Conservation (phyloP, 2,797 vertebrate species). For the Galaxias olidus region DNA sequence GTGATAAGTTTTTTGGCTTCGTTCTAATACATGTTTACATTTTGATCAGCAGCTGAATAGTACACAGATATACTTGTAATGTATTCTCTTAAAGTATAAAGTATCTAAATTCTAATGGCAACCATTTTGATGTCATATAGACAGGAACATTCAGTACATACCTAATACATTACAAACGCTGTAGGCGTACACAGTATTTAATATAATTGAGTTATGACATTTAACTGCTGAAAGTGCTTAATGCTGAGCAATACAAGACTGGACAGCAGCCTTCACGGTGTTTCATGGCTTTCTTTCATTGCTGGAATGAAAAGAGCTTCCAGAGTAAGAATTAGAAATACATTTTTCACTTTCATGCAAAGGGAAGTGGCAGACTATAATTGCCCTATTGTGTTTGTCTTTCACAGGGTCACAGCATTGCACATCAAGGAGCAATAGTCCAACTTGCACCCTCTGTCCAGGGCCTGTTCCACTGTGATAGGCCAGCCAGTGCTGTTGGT, state of each 20-base stretch:
- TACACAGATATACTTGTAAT: too few species aligned
- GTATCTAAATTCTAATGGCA: too few species aligned
- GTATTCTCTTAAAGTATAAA: too few species aligned
- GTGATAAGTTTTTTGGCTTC: too few species aligned
- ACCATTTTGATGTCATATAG: too few species aligned
- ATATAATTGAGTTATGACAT: too few species aligned
- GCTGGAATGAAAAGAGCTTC: slow-evolving; percentile 15
- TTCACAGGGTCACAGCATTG: slow-evolving; percentile 63
- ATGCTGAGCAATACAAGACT: slow-evolving; percentile 1
- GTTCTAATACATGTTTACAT: too few species aligned
- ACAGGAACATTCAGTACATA: too few species aligned
- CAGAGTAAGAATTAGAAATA: slow-evolving; percentile 18
- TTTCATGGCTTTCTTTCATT: not conserved
- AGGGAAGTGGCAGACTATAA: slow-evolving; percentile 39
- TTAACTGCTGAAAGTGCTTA: not conserved
- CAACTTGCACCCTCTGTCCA: slow-evolving; percentile 46
- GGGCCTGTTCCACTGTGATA: slow-evolving; percentile 63
- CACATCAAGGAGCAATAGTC: slow-evolving; percentile 52
- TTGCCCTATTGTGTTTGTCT: slow-evolving; percentile 53
- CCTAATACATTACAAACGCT: too few species aligned
- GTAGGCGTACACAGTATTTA: too few species aligned
- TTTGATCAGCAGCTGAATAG: too few species aligned
- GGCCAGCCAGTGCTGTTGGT: slow-evolving; percentile 52
- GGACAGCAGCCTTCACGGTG: slow-evolving; percentile 22
- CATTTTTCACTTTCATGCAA: slow-evolving; percentile 29